Percentiles rank a stretch among this genome's conserved stretches.
phyloP scores from a whole-genome alignment of 2,113 vertebrate genomes.

The Lucifuga dentata region DNA sequence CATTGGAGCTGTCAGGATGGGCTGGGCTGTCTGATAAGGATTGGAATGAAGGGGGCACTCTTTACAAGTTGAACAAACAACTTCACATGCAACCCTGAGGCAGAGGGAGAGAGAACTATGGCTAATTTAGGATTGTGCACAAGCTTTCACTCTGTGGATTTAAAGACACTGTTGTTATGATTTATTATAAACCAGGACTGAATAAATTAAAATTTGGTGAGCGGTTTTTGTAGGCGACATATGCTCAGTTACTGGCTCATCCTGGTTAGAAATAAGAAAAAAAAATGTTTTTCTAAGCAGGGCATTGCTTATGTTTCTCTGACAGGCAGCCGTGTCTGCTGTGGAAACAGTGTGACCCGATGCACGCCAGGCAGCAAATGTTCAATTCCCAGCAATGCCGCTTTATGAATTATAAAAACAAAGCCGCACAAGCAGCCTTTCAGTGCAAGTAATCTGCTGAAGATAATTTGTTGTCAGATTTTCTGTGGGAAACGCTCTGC shows the following conservation, averaged over 20 bases:
- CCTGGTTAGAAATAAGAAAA: slow-evolving; percentile 21
- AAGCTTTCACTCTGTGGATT: slow-evolving; percentile 29
- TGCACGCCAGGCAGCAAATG: slow-evolving; percentile 45
- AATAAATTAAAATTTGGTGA: no score
- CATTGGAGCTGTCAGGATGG: slow-evolving; percentile 32
- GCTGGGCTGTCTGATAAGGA: slow-evolving; percentile 20
- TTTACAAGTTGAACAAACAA: slow-evolving; percentile 55
- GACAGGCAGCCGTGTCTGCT: slow-evolving; percentile 33
- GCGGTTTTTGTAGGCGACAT: no score
- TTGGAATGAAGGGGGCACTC: slow-evolving; percentile 46
- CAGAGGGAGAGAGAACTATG: slow-evolving; percentile 74
- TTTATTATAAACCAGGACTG: no score
- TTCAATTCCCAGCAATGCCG: slow-evolving; percentile 49
- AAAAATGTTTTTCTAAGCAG: slow-evolving; percentile 35
- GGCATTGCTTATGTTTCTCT: no score
- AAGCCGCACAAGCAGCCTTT: slow-evolving; percentile 52
- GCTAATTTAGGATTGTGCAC: slow-evolving; percentile 71
- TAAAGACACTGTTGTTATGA: slow-evolving; percentile 26
- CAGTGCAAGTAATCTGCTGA: slow-evolving; percentile 48
- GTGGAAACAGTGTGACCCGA: slow-evolving; percentile 51
- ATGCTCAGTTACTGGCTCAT: no score
- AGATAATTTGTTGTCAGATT: slow-evolving; percentile 60
- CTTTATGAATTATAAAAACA: slow-evolving; percentile 67
- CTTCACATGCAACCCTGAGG: slow-evolving; percentile 82
- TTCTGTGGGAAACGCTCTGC: slow-evolving; percentile 45